Base-by-base conservation (phyloP, 2,888 invertebrate species). In the Rhabditoides inermis region DNA sequence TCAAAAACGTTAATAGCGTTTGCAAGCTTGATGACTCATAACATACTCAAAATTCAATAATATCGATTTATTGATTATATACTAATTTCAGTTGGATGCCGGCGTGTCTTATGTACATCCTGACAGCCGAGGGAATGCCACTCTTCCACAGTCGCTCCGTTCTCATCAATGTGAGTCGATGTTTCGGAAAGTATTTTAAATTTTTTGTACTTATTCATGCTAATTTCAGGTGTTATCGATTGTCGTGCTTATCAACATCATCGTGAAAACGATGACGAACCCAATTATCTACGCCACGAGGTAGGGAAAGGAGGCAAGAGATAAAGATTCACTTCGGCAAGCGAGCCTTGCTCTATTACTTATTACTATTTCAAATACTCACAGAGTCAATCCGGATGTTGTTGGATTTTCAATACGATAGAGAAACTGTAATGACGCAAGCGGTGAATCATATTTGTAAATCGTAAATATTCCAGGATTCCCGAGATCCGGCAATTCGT, bases 21-120 rank as follows among this genome's bases (percentile, higher is more conserved):
- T n/a, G n/a, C n/a, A n/a, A n/a, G n/a, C n/a, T n/a, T n/a, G n/a
- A n/a, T n/a, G n/a, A n/a, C n/a, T n/a, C n/a, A n/a, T n/a, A n/a
- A n/a, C n/a, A n/a, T n/a, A n/a, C n/a, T n/a, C n/a, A n/a, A n/a
- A n/a, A n/a, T n/a, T n/a, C n/a, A n/a, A n/a, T n/a, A n/a, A n/a
- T n/a, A n/a, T n/a, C n/a, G n/a, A n/a, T n/a, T n/a, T n/a, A n/a
- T n/a, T n/a, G n/a, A n/a, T n/a, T n/a, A n/a, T n/a, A n/a, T n/a
- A n/a, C n/a, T n/a, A 27, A 44, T 3, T 45, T 84, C 12, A 84
- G 84, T 1, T 84, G 84, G 83, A 78, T 83, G 75, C 85, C 85
- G 0, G 84, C 83, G 0, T 79, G 82, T 2, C 65, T 83, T 6
- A 78, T 81, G 53, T 84, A 79, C 76, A 77, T 82, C 25, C 74